Evolutionary conservation across 2,888 invertebrate genomes (phyloP).

Genomic region (Sesamia inferens): DNA sequence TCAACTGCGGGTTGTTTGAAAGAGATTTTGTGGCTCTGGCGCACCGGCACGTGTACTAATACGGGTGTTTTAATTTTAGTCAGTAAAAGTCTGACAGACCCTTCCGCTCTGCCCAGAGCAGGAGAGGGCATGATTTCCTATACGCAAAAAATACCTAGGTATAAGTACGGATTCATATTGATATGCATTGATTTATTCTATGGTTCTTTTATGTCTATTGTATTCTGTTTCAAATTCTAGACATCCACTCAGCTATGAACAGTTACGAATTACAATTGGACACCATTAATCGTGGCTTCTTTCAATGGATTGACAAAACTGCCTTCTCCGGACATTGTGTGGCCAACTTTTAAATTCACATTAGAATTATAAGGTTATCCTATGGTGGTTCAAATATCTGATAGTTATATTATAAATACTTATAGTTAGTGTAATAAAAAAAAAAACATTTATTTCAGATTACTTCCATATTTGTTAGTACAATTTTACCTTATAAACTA

Average conservation of each 20-base stretch:
- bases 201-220: neutral
- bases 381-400: neutral
- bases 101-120: too few relatives aligned
- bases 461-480: too few relatives aligned
- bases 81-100: too few relatives aligned
- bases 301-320: neutral
- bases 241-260: too few relatives aligned
- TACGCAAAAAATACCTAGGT: neutral
- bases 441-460: too few relatives aligned
- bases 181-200: neutral
- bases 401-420: neutral
- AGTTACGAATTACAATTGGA: slow-evolving; percentile 11
- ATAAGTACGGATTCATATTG: slow-evolving; percentile 1
- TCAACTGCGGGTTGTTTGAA: too few relatives aligned
- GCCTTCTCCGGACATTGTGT: too few relatives aligned
- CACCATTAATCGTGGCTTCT: neutral
- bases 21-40: too few relatives aligned
- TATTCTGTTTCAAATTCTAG: slow-evolving; percentile 28
- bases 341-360: neutral
- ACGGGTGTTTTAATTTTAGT: too few relatives aligned
- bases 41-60: too few relatives aligned
- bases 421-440: neutral
- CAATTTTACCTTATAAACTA: too few relatives aligned
- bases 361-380: neutral
- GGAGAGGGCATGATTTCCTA: slow-evolving; percentile 9